These are phyloP conservation scores for Lytechinus variegatus DNA, from an alignment of 35 echinoderm and acorn worm species.

Conservation along the genomic window DNA sequence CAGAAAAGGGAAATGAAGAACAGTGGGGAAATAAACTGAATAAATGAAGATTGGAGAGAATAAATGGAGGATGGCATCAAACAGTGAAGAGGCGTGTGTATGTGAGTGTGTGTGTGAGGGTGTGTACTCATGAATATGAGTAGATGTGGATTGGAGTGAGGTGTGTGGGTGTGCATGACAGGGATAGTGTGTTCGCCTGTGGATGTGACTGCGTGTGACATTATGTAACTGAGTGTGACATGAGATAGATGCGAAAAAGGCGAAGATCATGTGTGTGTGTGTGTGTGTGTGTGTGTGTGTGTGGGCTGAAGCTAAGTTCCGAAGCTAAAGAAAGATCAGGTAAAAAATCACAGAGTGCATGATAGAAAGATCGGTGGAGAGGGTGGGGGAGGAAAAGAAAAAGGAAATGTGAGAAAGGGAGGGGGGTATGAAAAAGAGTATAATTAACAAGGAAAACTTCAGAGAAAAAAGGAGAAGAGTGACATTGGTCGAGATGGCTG, in stretches of 20 bases:
- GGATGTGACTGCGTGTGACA: no score
- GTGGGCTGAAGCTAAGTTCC: no score
- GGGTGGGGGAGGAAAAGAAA: background rate
- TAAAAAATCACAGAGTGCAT: no score
- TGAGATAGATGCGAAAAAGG: no score
- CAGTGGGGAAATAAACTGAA: background rate
- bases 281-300: no score
- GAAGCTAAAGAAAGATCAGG: no score
- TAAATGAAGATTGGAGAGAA: background rate
- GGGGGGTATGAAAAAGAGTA: background rate
- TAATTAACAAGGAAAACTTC: background rate
- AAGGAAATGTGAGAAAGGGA: background rate
- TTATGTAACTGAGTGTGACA: no score
- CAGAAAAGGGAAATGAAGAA: background rate
- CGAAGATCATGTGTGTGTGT: no score
- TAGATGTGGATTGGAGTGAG: background rate
- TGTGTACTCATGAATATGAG: background rate
- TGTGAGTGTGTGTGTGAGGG: background rate
- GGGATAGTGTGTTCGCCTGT: no score
- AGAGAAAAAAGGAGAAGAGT: background rate
- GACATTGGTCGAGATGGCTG: constrained; percentile 42
- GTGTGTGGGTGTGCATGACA: no score
- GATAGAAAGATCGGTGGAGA: no score
- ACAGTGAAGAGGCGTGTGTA: background rate
- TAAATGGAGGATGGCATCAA: background rate